phyloP scores from a whole-genome alignment of 2,888 invertebrate genomes.

The Sesia bembeciformis region DNA sequence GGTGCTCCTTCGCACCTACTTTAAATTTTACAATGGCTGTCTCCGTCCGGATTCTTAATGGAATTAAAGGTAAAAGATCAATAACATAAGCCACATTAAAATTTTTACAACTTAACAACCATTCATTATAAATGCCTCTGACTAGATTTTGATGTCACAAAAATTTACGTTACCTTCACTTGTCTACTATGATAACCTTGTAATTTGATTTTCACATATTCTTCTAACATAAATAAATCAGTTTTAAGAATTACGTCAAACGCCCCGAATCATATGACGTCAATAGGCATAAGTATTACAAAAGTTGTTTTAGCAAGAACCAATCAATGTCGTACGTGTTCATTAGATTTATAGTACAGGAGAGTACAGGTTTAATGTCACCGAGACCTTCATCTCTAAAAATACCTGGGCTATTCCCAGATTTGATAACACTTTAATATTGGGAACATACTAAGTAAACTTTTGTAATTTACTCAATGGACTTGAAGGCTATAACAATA shows the following conservation, averaged over 20 bases:
- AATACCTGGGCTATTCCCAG: constrained; percentile 34
- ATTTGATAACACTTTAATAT: no score
- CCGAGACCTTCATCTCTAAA: constrained; percentile 63
- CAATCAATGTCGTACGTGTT: constrained; percentile 28
- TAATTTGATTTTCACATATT: neutral
- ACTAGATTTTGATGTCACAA: neutral
- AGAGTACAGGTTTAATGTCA: constrained; percentile 22
- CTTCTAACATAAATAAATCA: neutral
- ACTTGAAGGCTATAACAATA: neutral
- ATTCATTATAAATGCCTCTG: neutral
- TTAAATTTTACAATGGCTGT: constrained; percentile 67
- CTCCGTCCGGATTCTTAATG: constrained; percentile 72
- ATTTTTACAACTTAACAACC: neutral
- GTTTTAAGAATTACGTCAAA: neutral
- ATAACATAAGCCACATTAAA: constrained; percentile 1
- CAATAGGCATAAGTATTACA: neutral
- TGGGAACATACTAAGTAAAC: no score
- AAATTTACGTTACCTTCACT: constrained; percentile 5
- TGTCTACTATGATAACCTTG: constrained; percentile 6
- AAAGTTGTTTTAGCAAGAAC: constrained; percentile 2
- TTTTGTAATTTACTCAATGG: no score
- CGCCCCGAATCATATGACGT: no score
- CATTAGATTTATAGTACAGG: constrained; percentile 19
- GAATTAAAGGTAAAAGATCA: constrained; percentile 67
- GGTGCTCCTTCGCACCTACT: constrained; percentile 16